Evolutionary conservation across 2,113 vertebrate species (phyloP), one percentile per base, ranked within the genome.

Genomic region (Malurus elegans): DNA sequence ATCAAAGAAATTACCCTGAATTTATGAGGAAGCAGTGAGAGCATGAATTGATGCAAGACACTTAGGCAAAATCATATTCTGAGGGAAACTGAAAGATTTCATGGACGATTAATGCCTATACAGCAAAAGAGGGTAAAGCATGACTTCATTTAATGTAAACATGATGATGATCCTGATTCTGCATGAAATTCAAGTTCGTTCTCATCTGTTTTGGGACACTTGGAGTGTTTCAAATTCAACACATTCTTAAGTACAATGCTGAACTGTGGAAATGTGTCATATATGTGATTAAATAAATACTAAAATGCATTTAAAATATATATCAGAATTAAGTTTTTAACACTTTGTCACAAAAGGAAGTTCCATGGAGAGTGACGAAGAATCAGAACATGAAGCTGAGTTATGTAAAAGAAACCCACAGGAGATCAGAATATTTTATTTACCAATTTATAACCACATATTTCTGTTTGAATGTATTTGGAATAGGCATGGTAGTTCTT

Each of bases 1-100:
- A 84, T 76, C 54, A 91, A 61, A 87, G 48, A 96, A 92, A 88
- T 88, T 71, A 79, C 75, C 31, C 38, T 75, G 34, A 91, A 96
- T 92, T 86, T 88, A 74, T 86, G 78, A 85, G 31, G 51, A 90
- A 89, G 73, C 40, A 92, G 14, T 18, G 8, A 24, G 61, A 95
- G 75, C 29, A 71, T 21, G 29, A 89, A 88, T 21, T 90, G 51
- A 83, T 34, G 57, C 36, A 67, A 70, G 18, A 40, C 29, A 79
- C 31, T 78, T 70, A 31, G 3, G 5, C 3, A 9, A 65, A 90
- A 88, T 29, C 32, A 29, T 19, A 44, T 65, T 91, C 62, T 62
- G 42, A 67, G 48, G 48, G 47, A 91, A 95, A 70, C 0, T 0
- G 40, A 67, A 79, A 79, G 62, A 93, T 90, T 91, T 93, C 61